Evolutionary conservation across 1,140 invertebrate species (phyloP), one percentile per base, ranked within the genome.

Genomic region (Drosophila lowei): DNA sequence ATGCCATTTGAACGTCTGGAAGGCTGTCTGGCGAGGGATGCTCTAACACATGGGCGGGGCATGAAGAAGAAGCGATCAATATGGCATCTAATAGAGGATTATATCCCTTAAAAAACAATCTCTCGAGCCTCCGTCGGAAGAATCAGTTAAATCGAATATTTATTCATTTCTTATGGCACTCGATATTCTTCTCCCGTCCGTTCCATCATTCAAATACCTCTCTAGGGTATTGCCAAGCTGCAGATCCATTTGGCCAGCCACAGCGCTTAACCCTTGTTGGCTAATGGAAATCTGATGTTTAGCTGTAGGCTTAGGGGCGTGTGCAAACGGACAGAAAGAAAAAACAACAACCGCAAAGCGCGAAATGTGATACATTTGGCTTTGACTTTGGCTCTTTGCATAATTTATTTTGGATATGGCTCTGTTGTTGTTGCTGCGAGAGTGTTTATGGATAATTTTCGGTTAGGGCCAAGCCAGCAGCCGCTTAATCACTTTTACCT

Each of bases 231-330:
- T 8, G 28, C 28, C 28, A 34, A 52, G 21, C 2, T 23, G 2
- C 11, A 16, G 28, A 49, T 38, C 47, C 46, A 59, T 59, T 30
- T 28, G 46, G 46, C 47, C 53, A 55, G 68, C 30, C 53, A 55
- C n/a, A n/a, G 68, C 30, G 30, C 23, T 47, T 72, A 72, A 52
- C 52, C 60, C 62, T 46, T 43, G 53, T 47, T 53, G 44, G 43
- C 81, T 86, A 86, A 86, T 86, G 81, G 81, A 86, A 72, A 79
- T 78, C 72, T 61, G 60, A 41, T 86, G 81, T 86, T 86, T 80
- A 68, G 73, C 67, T 63, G 76, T 56, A 55, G 74, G 68, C 67
- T 84, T 77, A 79, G 80, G 57, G 63, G 63, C 67, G 72, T 76
- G 62, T 70, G 72, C 49, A 58, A 50, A 47, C 57, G 34, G 47